Evolutionary conservation across 2,113 vertebrate genomes (phyloP).

Genomic region (Psilopsiagon aurifrons): DNA sequence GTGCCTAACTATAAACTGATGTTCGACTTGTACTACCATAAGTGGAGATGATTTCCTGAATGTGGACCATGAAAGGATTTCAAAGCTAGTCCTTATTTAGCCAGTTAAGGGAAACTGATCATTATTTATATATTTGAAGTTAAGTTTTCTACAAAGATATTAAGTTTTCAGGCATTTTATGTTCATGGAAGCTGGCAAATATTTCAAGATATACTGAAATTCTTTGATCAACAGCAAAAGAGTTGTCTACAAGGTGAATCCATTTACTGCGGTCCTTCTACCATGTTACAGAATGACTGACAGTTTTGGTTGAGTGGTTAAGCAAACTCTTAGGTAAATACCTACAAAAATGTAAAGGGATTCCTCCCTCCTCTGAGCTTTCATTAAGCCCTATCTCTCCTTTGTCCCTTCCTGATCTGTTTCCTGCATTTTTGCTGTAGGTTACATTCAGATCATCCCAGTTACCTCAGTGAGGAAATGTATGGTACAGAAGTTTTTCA

Average conservation of each 20-base stretch:
- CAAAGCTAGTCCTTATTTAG: slow-evolving; percentile 12
- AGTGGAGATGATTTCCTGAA: slow-evolving; percentile 47
- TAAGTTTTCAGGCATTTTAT: neutral
- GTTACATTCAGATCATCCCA: neutral
- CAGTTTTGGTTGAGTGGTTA: neutral
- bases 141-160: neutral
- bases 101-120: neutral
- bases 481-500: neutral
- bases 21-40: slow-evolving; percentile 17
- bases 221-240: neutral
- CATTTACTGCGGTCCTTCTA: neutral
- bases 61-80: neutral
- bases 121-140: slow-evolving; percentile 1
- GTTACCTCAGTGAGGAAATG: neutral
- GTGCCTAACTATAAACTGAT: slow-evolving; percentile 50
- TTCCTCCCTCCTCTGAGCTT: neutral
- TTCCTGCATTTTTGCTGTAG: neutral
- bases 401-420: neutral
- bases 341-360: neutral
- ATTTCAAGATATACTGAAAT: neutral
- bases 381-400: neutral
- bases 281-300: neutral
- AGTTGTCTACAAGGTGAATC: neutral
- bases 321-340: neutral
- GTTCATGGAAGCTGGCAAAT: neutral